Evolutionary conservation across 2,113 vertebrate species (phyloP), one percentile per base, ranked within the genome.

Genomic region (Hiodon alosoides): DNA sequence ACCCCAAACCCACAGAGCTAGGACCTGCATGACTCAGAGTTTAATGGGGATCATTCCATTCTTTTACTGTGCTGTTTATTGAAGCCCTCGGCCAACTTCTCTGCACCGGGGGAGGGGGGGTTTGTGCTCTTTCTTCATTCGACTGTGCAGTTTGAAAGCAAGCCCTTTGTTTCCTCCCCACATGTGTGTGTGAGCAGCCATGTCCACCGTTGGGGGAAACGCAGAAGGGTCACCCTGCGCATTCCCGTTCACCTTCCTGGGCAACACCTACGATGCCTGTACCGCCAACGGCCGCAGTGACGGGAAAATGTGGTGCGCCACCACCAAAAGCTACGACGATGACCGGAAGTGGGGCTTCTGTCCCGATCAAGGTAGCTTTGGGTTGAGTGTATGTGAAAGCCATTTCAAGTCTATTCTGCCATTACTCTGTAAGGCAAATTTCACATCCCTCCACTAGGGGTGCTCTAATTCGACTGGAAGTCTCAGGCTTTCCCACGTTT

Each of bases 311-410:
- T 99, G 97, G 97, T 99, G 97, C 0, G 92, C 90, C 0, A 89
- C 84, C 11, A 94, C 92, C 2, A 89, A 91, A 72, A 99, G 86
- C 81, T 99, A 95, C 0, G 95, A 98, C 0, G 95, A 98, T 0
- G 97, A 99, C 84, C 94, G 95, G 78, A 96, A 98, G 81, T 99
- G 96, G 96, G 97, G 97, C 75, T 99, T 99, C 72, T 99, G 97
- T 82, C 97, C 97, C 0, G 96, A 98, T 47, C 94, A 96, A 94
- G 97, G 97, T 98, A 87, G 31, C 31, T 31, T 31, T 31, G 31
- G 31, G 31, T 31, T 31, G 31, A 31, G 31, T 31, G 31, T 31
- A 31, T 31, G 31, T 31, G 31, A 31, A 31, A 31, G 31, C 31
- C 31, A 31, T 31, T 31, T 31, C 31, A 31, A 31, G 31, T 31